phyloP scores from a whole-genome alignment of 1,140 invertebrate genomes.

The Diachasma alloeum region DNA sequence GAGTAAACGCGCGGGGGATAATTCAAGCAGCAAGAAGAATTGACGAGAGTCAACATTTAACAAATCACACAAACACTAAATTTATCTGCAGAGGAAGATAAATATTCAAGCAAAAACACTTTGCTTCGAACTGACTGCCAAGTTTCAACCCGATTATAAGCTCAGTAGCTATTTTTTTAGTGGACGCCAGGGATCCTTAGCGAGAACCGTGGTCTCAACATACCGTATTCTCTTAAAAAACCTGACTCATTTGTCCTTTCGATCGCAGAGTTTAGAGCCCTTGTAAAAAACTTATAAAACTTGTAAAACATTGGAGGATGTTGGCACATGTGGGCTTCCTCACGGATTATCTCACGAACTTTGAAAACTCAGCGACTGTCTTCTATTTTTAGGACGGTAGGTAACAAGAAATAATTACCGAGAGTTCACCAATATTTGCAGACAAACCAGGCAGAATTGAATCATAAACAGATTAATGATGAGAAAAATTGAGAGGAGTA shows the following conservation, averaged over 20 bases:
- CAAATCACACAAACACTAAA: neutral
- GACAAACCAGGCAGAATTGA: neutral
- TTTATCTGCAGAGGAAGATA: neutral
- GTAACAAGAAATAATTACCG: neutral
- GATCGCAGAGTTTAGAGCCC: neutral
- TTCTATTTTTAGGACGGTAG: constrained; percentile 13
- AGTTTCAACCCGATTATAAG: neutral
- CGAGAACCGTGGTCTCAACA: neutral
- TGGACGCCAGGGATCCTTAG: neutral
- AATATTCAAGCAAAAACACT: neutral
- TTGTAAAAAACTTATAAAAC: neutral
- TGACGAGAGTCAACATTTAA: neutral
- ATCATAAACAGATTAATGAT: neutral
- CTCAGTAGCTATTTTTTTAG: constrained; percentile 2
- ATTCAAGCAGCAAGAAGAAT: constrained; percentile 7
- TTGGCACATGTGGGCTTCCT: neutral
- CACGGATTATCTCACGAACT: neutral
- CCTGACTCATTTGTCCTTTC: neutral
- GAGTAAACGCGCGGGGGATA: neutral
- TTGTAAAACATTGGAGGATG: neutral
- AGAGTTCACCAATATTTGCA: neutral
- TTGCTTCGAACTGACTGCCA: neutral
- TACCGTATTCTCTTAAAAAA: neutral
- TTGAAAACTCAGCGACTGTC: neutral
- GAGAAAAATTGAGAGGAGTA: neutral